Conservation (phyloP, 2,797 vertebrate genomes). For the Anomalospiza imberbis region DNA sequence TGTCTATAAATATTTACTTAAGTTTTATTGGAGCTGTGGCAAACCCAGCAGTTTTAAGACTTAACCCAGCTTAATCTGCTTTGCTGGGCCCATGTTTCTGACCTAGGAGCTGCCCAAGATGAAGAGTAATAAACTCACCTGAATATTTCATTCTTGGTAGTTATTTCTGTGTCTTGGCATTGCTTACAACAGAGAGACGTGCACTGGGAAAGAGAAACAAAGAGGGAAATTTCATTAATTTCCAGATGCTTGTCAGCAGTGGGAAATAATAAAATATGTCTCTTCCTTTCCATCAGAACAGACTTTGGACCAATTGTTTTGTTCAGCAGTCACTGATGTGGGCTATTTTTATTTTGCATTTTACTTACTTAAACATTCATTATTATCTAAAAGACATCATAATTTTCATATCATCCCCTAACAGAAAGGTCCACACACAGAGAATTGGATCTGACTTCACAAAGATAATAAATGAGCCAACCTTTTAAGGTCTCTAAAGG, state of each 20-base stretch:
- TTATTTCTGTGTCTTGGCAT: slow-evolving; percentile 96
- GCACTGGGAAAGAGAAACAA: slow-evolving; percentile 77
- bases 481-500: background rate
- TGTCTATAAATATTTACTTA: background rate
- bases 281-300: background rate
- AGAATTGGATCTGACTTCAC: background rate
- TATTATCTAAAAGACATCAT: background rate
- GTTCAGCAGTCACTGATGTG: background rate
- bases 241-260: background rate
- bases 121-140: slow-evolving; percentile 79
- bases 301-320: background rate
- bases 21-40: background rate
- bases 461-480: background rate
- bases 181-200: slow-evolving; percentile 97
- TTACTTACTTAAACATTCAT: background rate
- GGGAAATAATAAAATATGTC: background rate
- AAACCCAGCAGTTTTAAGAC: background rate
- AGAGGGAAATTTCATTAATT: background rate
- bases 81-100: background rate
- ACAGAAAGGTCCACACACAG: background rate
- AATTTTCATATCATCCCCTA: background rate
- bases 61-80: background rate
- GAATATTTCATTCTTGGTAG: slow-evolving; percentile 98
- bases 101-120: background rate
- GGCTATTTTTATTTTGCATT: background rate